Percentiles rank a stretch among this genome's conserved stretches.
Conservation (phyloP, 2,888 invertebrate genomes). For the Portevinia maculata region DNA sequence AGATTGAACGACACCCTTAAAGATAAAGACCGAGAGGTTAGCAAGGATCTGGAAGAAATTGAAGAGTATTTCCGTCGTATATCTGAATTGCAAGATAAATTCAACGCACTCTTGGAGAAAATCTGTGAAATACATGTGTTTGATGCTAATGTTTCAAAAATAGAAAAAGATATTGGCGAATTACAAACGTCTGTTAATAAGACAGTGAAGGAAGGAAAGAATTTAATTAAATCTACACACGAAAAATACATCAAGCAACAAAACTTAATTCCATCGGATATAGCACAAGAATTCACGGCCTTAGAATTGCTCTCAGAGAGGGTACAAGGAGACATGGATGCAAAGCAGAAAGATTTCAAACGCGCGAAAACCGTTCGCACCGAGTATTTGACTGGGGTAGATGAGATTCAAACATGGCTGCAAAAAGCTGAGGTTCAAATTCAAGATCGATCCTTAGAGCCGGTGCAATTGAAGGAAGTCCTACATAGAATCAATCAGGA, state of each 20-base stretch:
- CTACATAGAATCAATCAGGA: slow-evolving; percentile 91
- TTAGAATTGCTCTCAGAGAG: slow-evolving; percentile 92
- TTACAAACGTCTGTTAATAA: slow-evolving; percentile 85
- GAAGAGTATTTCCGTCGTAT: slow-evolving; percentile 88
- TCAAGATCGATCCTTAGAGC: slow-evolving; percentile 91
- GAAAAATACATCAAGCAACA: slow-evolving; percentile 86
- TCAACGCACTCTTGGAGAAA: slow-evolving; percentile 87
- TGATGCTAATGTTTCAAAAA: slow-evolving; percentile 87
- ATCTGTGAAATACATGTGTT: slow-evolving; percentile 90
- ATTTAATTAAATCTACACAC: slow-evolving; percentile 85
- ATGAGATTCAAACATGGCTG: slow-evolving; percentile 92
- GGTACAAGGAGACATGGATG: slow-evolving; percentile 91
- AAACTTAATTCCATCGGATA: slow-evolving; percentile 88
- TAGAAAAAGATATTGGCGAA: slow-evolving; percentile 85
- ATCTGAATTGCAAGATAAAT: slow-evolving; percentile 87
- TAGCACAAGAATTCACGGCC: slow-evolving; percentile 90
- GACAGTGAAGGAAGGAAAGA: slow-evolving; percentile 85
- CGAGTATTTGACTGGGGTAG: slow-evolving; percentile 91
- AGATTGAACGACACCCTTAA: slow-evolving; percentile 92
- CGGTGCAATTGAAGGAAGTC: slow-evolving; percentile 89
- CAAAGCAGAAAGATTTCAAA: slow-evolving; percentile 93
- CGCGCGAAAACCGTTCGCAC: slow-evolving; percentile 91
- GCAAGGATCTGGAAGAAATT: slow-evolving; percentile 90
- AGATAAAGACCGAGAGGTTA: slow-evolving; percentile 89
- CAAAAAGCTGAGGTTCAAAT: slow-evolving; percentile 92